A percentile compares a stretch with the other conserved stretches of the same genome.
Conservation (phyloP, 2,888 invertebrate species). For the Eumacrocentrus americanus region DNA sequence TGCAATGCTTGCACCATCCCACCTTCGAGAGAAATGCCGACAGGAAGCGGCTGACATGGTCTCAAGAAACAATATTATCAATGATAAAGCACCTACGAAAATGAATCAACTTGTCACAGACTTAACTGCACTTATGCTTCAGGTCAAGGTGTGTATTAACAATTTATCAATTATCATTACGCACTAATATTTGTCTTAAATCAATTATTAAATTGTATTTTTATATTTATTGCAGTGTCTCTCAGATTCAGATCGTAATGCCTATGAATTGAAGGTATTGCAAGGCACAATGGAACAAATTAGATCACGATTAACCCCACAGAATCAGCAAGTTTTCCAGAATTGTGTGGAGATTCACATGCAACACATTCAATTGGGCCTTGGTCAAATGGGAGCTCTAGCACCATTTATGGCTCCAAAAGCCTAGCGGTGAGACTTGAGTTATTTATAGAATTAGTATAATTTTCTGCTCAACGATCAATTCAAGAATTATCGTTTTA, state of each 20-base stretch:
- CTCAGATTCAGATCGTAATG: slow-evolving; percentile 82
- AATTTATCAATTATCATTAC: slow-evolving; percentile 7
- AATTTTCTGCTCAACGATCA: too few species aligned
- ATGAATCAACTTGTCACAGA: slow-evolving; percentile 83
- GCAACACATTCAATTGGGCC: slow-evolving; percentile 84
- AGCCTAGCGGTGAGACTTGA: slow-evolving; percentile 49
- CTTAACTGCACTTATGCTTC: slow-evolving; percentile 87
- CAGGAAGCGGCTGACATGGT: slow-evolving; percentile 85
- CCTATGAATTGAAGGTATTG: slow-evolving; percentile 87
- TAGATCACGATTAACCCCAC: slow-evolving; percentile 76
- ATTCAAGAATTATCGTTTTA: too few species aligned
- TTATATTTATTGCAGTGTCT: slow-evolving; percentile 62
- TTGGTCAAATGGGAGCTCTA: slow-evolving; percentile 60
- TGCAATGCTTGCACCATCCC: slow-evolving; percentile 88
- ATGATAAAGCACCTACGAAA: slow-evolving; percentile 67
- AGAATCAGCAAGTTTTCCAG: slow-evolving; percentile 80
- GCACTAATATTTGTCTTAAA: background rate
- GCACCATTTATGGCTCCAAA: slow-evolving; percentile 59
- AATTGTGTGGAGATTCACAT: slow-evolving; percentile 91
- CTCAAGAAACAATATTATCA: slow-evolving; percentile 70
- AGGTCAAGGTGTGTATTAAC: slow-evolving; percentile 72
- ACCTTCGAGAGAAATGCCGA: slow-evolving; percentile 83
- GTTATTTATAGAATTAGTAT: background rate
- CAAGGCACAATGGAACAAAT: slow-evolving; percentile 92
- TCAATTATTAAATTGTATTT: background rate